Base-by-base conservation (phyloP, 2,888 invertebrate genomes). In the Drosophila stalkeri region DNA sequence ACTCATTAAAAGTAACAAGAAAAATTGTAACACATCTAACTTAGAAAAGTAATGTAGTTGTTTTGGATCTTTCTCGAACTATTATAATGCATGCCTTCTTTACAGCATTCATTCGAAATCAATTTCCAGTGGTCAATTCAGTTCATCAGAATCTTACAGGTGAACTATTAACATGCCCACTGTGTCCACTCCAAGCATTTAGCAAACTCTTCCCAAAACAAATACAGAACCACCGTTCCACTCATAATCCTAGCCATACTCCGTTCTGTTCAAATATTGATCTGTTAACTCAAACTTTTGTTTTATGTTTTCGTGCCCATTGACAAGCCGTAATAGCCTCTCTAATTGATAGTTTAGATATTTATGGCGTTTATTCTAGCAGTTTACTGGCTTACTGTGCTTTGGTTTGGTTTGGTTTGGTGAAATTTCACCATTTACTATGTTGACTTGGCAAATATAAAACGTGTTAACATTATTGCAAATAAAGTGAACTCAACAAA, bases 381-480 rank as follows among this genome's bases (percentile, higher is more conserved):
- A 71, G 59, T 61, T 46, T 62, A 63, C 71, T 68, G 72, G 70
- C 65, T 81, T 75, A 61, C 47, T 41, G n/a, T 41, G 18, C 23
- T 4, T 46, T 46, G 16, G 23, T 2, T 41, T 41, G 18, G 46
- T 4, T 46, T 46, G 16, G 23, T 2, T 86, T 63, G 80, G 81
- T 71, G 74, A 83, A 90, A 78, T 77, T 85, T 82, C 46, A 44
- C 46, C 57, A 39, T 64, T 69, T 49, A 46, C 65, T 59, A 52
- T 35, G 55, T 81, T 68, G 60, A 59, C 65, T 69, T 62, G 39
- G 57, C 63, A 52, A 62, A 73, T 60, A 67, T 7, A 46, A 33
- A 39, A 47, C 43, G 39, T 68, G 82, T 82, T 86, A 89, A 89
- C 70, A 63, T 78, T 74, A 74, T 73, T 57, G 81, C 74, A 85